Percentiles rank a stretch among this genome's conserved stretches.
These are phyloP conservation scores for Pocillopora grandis DNA, from an alignment of 92 coral and sea anemone species.

Conservation along the genomic window DNA sequence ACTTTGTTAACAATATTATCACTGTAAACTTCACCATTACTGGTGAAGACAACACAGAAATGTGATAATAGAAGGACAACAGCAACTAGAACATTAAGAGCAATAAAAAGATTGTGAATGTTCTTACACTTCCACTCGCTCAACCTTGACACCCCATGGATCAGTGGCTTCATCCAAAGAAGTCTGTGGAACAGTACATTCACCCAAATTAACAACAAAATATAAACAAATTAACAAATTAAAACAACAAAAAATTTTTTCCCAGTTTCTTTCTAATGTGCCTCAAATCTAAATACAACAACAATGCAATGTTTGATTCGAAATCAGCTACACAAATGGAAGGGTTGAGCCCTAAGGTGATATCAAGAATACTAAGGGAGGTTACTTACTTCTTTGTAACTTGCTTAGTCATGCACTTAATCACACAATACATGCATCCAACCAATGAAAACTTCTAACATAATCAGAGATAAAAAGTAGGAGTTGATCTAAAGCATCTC, in stretches of 20 bases:
- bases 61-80: too few species aligned
- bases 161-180: conserved; percentile 89
- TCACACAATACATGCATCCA: neutral
- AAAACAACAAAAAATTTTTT: neutral
- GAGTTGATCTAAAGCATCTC: neutral
- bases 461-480: neutral
- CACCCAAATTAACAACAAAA: neutral
- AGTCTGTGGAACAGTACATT: conserved; percentile 34
- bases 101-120: neutral
- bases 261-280: neutral
- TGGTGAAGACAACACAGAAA: too few species aligned
- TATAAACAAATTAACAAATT: neutral
- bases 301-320: too few species aligned
- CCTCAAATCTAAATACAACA: neutral
- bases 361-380: too few species aligned
- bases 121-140: conserved; percentile 91
- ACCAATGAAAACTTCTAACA: neutral
- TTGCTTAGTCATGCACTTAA: neutral
- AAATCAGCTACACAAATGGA: too few species aligned
- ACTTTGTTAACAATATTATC: neutral
- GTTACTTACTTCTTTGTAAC: too few species aligned
- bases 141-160: conserved; percentile 93
- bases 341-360: too few species aligned
- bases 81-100: neutral
- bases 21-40: neutral